These are phyloP conservation scores for Menidia menidia DNA, from an alignment of 2,797 vertebrate species.

Conservation along the genomic window DNA sequence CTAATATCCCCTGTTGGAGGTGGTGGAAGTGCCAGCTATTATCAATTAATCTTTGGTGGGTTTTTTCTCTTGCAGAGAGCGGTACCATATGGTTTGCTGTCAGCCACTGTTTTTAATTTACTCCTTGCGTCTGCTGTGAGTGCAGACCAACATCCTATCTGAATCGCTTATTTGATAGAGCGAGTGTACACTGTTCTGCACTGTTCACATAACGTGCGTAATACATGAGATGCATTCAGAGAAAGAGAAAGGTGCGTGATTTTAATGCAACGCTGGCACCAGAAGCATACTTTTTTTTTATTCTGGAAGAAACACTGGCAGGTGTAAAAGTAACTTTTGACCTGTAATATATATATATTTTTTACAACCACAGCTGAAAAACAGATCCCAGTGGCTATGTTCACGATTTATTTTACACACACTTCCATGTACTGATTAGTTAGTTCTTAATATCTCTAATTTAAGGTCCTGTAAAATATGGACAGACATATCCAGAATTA, in stretches of 20 bases:
- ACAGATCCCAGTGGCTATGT: too few species aligned
- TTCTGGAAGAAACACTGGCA: too few species aligned
- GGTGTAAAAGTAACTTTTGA: too few species aligned
- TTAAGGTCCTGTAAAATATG: background rate
- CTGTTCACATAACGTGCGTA: constrained; percentile 35
- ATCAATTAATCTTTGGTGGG: constrained; percentile 86
- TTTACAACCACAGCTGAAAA: too few species aligned
- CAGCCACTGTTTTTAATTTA: constrained; percentile 87
- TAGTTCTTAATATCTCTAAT: background rate
- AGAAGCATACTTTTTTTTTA: too few species aligned
- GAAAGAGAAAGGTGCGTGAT: background rate
- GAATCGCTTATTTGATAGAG: constrained; percentile 82
- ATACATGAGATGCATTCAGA: constrained; percentile 24
- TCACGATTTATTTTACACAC: too few species aligned
- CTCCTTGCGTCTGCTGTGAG: constrained; percentile 82
- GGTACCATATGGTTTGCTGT: constrained; percentile 86
- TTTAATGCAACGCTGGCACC: too few species aligned
- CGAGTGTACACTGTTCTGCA: constrained; percentile 44
- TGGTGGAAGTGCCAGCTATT: constrained; percentile 83
- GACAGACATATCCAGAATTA: constrained; percentile 16
- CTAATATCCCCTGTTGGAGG: constrained; percentile 76
- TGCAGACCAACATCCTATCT: constrained; percentile 83
- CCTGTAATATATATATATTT: too few species aligned
- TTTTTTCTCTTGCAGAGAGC: constrained; percentile 79
- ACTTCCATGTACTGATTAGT: background rate